phyloP scores from a whole-genome alignment of 2,888 invertebrate genomes.

The Melipona beecheii region DNA sequence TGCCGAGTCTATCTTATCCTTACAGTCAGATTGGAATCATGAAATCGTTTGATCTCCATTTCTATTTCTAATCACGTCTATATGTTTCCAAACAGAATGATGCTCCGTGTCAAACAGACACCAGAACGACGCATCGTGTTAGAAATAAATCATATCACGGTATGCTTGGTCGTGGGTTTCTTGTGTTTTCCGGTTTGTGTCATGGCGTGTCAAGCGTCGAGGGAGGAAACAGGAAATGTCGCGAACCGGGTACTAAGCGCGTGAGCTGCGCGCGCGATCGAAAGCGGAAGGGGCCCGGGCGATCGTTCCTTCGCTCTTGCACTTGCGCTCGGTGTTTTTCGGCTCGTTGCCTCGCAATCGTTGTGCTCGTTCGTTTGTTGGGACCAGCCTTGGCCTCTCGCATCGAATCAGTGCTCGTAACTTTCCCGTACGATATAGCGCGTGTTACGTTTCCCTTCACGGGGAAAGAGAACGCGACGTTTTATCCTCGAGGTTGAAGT shows the following conservation, averaged over 20 bases:
- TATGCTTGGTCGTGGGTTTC: constrained; percentile 52
- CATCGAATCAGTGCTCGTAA: neutral
- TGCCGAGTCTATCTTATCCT: no score
- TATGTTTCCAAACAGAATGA: neutral
- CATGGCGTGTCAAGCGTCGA: constrained; percentile 37
- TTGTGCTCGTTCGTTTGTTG: neutral
- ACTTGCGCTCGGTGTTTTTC: constrained; percentile 56
- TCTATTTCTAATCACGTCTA: neutral
- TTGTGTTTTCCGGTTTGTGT: constrained; percentile 75
- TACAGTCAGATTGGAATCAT: no score
- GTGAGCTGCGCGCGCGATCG: constrained; percentile 70
- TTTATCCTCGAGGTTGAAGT: no score
- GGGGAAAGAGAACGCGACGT: neutral
- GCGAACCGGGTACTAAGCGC: constrained; percentile 61
- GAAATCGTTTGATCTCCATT: no score
- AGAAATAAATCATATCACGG: constrained; percentile 34
- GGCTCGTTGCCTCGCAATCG: constrained; percentile 2
- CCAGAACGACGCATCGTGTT: constrained; percentile 30
- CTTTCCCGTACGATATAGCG: neutral
- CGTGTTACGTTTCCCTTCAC: neutral
- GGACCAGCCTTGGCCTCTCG: neutral
- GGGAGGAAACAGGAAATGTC: constrained; percentile 73
- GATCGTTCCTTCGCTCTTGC: constrained; percentile 57
- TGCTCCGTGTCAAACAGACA: constrained; percentile 9
- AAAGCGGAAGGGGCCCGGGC: constrained; percentile 62